Base-by-base conservation (phyloP, 2,888 invertebrate species). In the Rhaphigaster nebulosa region DNA sequence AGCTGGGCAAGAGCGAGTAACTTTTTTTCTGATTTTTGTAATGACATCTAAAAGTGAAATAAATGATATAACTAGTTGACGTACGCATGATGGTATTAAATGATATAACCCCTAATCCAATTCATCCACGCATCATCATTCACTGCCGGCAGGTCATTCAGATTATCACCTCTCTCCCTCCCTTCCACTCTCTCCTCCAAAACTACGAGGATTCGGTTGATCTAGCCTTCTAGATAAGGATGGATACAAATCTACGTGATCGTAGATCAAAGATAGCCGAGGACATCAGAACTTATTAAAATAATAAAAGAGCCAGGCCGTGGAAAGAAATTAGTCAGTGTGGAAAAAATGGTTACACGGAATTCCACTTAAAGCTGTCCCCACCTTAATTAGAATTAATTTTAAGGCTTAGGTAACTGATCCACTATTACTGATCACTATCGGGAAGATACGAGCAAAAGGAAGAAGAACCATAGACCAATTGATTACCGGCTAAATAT, bases 401-500 rank as follows among this genome's bases (percentile, higher is more conserved):
- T 90, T 90, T 70, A 90, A 90, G 84, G 90, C 29, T 54, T 84
- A 80, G 80, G 90, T 84, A 90, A 80, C 90, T 54, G 90, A 84
- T 90, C 54, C 76, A 90, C 84, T 80, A 84, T 90, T 52, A 80
- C 80, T 70, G 84, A 90, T 89, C 41, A 38, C 60, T 89, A 89
- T 89, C 89, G 5, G 13, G 26, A 60, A 50, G 41, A 89, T 65
- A 89, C n/a, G 50, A 70, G 50, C 89, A 65, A 89, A 89, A 89
- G 41, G 80, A 80, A 80, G 41, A 80, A 65, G 65, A 65, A 29
- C 6, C 41, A 41, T 56, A 56, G 54, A 29, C 52, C 88, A 88
- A 88, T 88, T 56, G 56, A 88, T 88, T 56, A 88, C 88, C n/a
- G 38, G 45, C 65, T 65, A 65, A 65, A 65, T 65, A 65, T 65